Conservation (phyloP, 2,113 vertebrate species). For the Astatoreochromis straeleni region DNA sequence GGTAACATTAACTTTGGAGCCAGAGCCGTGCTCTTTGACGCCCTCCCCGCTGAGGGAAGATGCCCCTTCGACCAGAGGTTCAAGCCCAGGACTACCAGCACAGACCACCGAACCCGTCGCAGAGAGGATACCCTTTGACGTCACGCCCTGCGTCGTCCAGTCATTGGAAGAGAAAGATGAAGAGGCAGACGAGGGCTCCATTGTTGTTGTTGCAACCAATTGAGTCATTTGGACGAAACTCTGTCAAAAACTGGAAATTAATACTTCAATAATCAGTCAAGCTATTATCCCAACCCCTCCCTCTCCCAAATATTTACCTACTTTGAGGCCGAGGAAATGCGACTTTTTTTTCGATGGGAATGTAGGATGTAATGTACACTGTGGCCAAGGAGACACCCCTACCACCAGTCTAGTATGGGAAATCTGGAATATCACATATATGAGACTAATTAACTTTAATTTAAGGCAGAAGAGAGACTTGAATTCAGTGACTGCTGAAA, state of each 20-base stretch:
- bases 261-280: constrained; percentile 63
- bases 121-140: constrained; percentile 82
- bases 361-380: constrained; percentile 22
- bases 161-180: constrained; percentile 86
- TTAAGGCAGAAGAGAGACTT: neutral
- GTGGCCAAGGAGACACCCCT: neutral
- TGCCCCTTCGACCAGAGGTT: constrained; percentile 28
- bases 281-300: constrained; percentile 42
- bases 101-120: constrained; percentile 35
- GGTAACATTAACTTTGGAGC: constrained; percentile 83
- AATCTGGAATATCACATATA: neutral
- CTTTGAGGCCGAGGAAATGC: neutral
- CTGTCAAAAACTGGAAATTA: constrained; percentile 8
- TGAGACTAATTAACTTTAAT: neutral
- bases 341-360: neutral
- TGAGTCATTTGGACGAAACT: constrained; percentile 25
- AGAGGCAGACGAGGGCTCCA: constrained; percentile 59
- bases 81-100: constrained; percentile 58
- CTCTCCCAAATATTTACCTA: constrained; percentile 39
- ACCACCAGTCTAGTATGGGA: neutral
- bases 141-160: constrained; percentile 84
- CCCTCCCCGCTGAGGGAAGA: constrained; percentile 77
- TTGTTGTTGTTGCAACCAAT: constrained; percentile 58
- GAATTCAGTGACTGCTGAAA: constrained; percentile 5
- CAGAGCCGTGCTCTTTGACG: constrained; percentile 77